phyloP scores from a whole-genome alignment of 2,888 invertebrate genomes.

The Ectemnius lituratus region DNA sequence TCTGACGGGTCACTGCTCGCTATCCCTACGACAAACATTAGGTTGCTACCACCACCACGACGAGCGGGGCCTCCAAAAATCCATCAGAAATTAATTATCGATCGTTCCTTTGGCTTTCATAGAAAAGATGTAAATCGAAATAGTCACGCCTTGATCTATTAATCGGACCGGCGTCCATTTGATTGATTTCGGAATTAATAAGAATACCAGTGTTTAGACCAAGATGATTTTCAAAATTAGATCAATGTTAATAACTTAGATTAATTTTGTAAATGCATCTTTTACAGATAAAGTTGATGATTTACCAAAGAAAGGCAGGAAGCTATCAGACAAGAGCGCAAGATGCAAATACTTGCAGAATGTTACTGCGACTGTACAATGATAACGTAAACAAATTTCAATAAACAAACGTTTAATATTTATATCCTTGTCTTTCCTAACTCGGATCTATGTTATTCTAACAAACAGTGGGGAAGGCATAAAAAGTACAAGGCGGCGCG shows the following conservation, averaged over 20 bases:
- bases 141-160: conserved; percentile 1
- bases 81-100: conserved; percentile 70
- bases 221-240: no score
- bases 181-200: neutral
- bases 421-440: neutral
- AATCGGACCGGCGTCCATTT: neutral
- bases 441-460: no score
- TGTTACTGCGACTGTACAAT: neutral
- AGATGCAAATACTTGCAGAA: no score
- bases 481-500: no score
- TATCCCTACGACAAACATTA: conserved; percentile 63
- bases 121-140: conserved; percentile 13
- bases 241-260: no score
- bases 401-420: conserved; percentile 41
- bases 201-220: neutral
- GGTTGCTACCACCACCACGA: conserved; percentile 32
- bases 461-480: no score
- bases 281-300: no score
- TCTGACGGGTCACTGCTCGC: conserved; percentile 57
- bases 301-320: no score
- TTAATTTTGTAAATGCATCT: no score
- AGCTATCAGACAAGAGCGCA: no score
- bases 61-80: conserved; percentile 22
- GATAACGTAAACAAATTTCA: conserved; percentile 8
- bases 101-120: conserved; percentile 27